Evolutionary conservation across 1,140 invertebrate genomes (phyloP).

Genomic region (Dolichoris vasculosae): DNA sequence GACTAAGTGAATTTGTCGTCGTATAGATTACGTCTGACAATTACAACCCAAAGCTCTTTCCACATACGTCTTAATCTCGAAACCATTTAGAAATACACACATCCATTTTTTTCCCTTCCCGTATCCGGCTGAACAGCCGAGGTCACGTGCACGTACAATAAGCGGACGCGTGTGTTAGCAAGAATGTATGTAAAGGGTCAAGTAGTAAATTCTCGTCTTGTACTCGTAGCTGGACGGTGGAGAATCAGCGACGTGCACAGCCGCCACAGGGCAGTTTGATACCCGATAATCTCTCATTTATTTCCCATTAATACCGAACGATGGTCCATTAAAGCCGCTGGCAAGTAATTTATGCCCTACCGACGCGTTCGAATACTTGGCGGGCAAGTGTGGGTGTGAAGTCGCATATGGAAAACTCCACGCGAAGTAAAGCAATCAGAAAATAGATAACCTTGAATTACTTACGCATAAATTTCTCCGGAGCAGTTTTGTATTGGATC

Average conservation of each 20-base stretch:
- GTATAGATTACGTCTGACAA: not conserved
- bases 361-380: slow-evolving; percentile 5
- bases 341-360: slow-evolving; percentile 53
- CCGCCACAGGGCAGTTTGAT: slow-evolving; percentile 19
- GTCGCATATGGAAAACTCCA: not conserved
- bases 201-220: slow-evolving; percentile 45
- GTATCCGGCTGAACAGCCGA: not conserved
- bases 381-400: not conserved
- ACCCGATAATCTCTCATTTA: slow-evolving; percentile 55
- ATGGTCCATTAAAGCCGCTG: slow-evolving; percentile 53
- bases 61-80: not conserved
- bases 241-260: slow-evolving; percentile 7
- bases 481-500: not conserved
- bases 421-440: not conserved
- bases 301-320: slow-evolving; percentile 54
- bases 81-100: not conserved
- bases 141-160: not conserved
- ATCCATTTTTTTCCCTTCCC: not conserved
- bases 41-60: not conserved
- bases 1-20: not conserved
- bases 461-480: not conserved
- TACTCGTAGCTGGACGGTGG: not conserved
- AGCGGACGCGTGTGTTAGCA: not conserved
- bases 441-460: slow-evolving; percentile 7
- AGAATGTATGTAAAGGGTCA: slow-evolving; percentile 24